A percentile compares a stretch with the other conserved stretches of the same genome.
These are phyloP conservation scores for Ophion slaviceki DNA, from an alignment of 2,888 invertebrate species.

Conservation along the genomic window DNA sequence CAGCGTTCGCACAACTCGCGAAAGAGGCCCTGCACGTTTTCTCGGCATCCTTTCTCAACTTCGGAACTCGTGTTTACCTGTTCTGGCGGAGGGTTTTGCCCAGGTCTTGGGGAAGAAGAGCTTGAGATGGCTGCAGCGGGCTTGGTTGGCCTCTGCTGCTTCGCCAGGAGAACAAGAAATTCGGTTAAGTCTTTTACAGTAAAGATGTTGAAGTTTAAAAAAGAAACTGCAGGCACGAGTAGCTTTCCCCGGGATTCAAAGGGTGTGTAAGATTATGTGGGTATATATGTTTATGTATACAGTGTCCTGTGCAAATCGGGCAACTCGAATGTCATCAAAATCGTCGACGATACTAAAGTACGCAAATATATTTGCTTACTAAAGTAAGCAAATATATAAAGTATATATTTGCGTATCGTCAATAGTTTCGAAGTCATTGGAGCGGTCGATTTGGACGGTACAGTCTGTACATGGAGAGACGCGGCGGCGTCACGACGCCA, in stretches of 20 bases:
- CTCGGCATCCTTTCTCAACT: slow-evolving; percentile 64
- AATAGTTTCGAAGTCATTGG: too few relatives aligned
- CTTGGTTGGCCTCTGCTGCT: slow-evolving; percentile 85
- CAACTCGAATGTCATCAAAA: not conserved
- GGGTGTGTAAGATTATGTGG: slow-evolving; percentile 46
- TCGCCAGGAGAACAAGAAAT: slow-evolving; percentile 82
- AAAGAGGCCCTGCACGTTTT: slow-evolving; percentile 70
- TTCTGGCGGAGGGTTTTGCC: slow-evolving; percentile 85
- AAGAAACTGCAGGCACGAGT: slow-evolving; percentile 63
- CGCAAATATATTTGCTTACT: too few relatives aligned
- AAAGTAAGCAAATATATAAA: too few relatives aligned
- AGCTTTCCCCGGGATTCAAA: slow-evolving; percentile 56
- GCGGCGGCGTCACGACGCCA: too few relatives aligned
- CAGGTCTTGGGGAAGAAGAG: slow-evolving; percentile 85
- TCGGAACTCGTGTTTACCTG: slow-evolving; percentile 84
- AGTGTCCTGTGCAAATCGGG: not conserved
- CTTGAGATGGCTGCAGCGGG: slow-evolving; percentile 85
- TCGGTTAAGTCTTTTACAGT: slow-evolving; percentile 76
- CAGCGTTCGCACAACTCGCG: slow-evolving; percentile 70
- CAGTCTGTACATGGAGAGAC: too few relatives aligned
- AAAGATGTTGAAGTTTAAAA: slow-evolving; percentile 65
- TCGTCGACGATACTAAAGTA: too few relatives aligned
- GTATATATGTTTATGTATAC: not conserved
- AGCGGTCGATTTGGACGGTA: too few relatives aligned
- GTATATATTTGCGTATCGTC: too few relatives aligned